Base-by-base conservation (phyloP, 2,888 invertebrate genomes). In the Cryptus armator region DNA sequence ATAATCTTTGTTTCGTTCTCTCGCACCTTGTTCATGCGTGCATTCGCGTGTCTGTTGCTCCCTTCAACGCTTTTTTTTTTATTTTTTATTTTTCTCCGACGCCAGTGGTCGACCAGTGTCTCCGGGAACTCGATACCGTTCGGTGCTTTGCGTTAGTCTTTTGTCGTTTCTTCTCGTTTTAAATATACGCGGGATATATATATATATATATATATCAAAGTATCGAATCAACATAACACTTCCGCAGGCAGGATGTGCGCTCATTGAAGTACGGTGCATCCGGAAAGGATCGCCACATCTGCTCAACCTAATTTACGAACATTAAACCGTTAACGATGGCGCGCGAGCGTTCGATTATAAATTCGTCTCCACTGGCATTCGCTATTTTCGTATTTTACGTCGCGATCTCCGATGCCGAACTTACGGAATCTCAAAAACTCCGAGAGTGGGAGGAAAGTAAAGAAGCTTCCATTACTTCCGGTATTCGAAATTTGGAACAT, bases 21-120 rank as follows among this genome's bases (percentile, higher is more conserved):
- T 74, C 85, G 87, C 88, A 87, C 89, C 85, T 88, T 89, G 87
- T 88, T 86, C 81, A 86, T 85, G 78, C 77, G 76, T 87, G 86
- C 89, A 86, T 89, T 89, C 87, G 87, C 84, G 85, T 84, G 85
- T 71, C 77, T 59, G 56, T 80, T 56, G 76, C 71, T 64, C 66
- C 43, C 53, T 77, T 81, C 66, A 16, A 43, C 71, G 59, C 71
- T 59, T 79, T 87, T 89, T 88, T 88, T 88, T 88, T 14, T 77
- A 19, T n/a, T 32, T 51, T 59, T 64, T 71, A 74, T 87, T 89
- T 88, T 88, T 88, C 88, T 88, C 85, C 81, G 83, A 66, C 51
- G 88, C 88, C 90, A 91, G 62, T 19, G 74, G n/a, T 16, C 62
- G 46, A 59, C 74, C 76, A 66, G 91, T 90, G 80, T 85, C 87